phyloP scores from a whole-genome alignment of 2,888 invertebrate genomes.

The Tachystola acroxantha region DNA sequence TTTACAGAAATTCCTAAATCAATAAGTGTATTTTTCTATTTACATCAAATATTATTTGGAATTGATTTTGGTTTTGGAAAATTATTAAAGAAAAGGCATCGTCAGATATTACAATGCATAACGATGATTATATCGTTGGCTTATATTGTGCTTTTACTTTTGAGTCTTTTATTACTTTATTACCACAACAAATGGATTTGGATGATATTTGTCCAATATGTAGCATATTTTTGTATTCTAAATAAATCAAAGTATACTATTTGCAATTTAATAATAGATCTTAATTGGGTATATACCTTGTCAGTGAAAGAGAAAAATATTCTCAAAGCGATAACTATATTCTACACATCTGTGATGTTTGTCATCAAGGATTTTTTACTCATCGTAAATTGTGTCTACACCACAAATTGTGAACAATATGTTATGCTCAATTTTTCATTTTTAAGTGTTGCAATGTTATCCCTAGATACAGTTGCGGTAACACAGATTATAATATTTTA shows the following conservation, averaged over 20 bases:
- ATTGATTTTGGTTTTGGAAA: constrained; percentile 5
- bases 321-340: background rate
- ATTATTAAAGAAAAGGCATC: background rate
- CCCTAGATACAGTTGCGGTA: constrained; percentile 2
- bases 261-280: constrained; percentile 4
- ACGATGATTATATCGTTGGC: background rate
- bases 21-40: background rate
- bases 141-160: background rate
- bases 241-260: constrained; percentile 5
- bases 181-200: background rate
- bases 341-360: background rate
- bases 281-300: background rate
- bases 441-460: background rate
- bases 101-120: background rate
- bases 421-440: background rate
- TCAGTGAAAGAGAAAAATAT: background rate
- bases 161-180: background rate
- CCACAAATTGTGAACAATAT: background rate
- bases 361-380: background rate
- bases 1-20: constrained; percentile 1
- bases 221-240: constrained; percentile 1
- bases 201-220: constrained; percentile 1
- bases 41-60: constrained; percentile 4
- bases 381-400: background rate
- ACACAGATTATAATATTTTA: constrained; percentile 4